phyloP scores from a whole-genome alignment of 2,113 vertebrate genomes.

The Dascyllus trimaculatus region DNA sequence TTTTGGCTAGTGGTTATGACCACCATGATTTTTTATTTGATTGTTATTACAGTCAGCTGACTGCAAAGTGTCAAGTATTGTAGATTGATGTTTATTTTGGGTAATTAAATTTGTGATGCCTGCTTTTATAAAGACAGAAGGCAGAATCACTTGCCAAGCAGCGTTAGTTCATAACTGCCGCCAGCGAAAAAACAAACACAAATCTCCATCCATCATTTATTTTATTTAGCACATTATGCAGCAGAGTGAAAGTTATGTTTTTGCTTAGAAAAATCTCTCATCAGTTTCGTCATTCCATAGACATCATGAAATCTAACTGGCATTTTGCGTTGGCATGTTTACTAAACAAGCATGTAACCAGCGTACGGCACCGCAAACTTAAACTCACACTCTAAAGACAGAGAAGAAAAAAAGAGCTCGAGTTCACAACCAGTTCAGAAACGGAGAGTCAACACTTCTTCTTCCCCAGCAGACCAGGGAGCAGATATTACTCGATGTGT shows the following conservation, averaged over 20 bases:
- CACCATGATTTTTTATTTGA: constrained; percentile 10
- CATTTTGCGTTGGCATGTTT: constrained; percentile 19
- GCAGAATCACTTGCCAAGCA: constrained; percentile 27
- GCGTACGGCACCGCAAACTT: background rate
- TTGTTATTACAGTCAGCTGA: constrained; percentile 25
- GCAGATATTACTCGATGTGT: constrained; percentile 29
- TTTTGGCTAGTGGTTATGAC: background rate
- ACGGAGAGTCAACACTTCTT: constrained; percentile 21
- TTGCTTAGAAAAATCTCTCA: background rate
- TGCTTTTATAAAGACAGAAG: constrained; percentile 42
- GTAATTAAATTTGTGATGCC: constrained; percentile 45
- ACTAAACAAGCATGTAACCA: constrained; percentile 7
- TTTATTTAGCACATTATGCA: constrained; percentile 20
- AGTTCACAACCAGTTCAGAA: constrained; percentile 29
- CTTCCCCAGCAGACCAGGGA: constrained; percentile 25
- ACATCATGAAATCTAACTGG: background rate
- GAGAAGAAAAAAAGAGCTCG: background rate
- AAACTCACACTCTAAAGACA: background rate
- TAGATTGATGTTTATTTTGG: constrained; percentile 46
- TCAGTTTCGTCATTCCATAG: background rate
- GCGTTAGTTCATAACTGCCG: constrained; percentile 22
- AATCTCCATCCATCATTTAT: constrained; percentile 31
- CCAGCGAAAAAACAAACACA: constrained; percentile 7
- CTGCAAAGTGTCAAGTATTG: constrained; percentile 13
- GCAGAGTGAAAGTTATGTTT: background rate